Base-by-base conservation (phyloP, 2,888 invertebrate species). In the Aspidiotus destructor region DNA sequence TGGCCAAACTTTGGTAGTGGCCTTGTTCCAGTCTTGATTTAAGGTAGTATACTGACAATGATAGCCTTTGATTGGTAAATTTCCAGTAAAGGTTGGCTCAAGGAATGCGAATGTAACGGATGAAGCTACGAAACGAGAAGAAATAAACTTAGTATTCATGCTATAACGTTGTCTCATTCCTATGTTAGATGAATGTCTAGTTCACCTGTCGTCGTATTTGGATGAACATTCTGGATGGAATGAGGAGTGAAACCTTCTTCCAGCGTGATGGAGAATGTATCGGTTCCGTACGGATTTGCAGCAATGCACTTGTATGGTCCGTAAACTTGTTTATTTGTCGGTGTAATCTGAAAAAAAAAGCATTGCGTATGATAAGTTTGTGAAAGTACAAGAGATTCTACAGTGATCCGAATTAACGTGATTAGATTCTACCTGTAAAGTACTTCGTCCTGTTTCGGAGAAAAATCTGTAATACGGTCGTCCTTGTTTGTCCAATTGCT, bases 231-330 rank as follows among this genome's bases (percentile, higher is more conserved):
- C 11, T 81, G 77, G 10, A 92, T 81, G 15, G 81, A 78, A 6
- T 82, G 82, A 0, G 93, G 94, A 1, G 83, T 82, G 60, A 81
- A 82, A 0, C 90, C 93, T 77, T 89, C 85, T 73, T 84, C 83
- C 71, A 93, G 79, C 70, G 85, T 83, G 74, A 91, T 85, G n/a
- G 79, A 79, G 71, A 85, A 84, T 71, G 83, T 83, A 5, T 82
- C 82, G 62, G 81, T 81, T 6, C 93, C 94, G 60, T 87, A 83
- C 17, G 80, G 79, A 75, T 94, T 94, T 2, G 83, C 84, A 0
- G 93, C 93, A 60, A 87, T 80, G 76, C 93, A 94, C 76, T 86
- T 88, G 78, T 92, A 94, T 28, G 81, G 79, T 0, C 87, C 86
- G 74, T 87, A 93, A 70, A 85, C 84, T 52, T 81, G 79, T 11